phyloP scores from a whole-genome alignment of 1,140 invertebrate species.

The Calosoma granatense region DNA sequence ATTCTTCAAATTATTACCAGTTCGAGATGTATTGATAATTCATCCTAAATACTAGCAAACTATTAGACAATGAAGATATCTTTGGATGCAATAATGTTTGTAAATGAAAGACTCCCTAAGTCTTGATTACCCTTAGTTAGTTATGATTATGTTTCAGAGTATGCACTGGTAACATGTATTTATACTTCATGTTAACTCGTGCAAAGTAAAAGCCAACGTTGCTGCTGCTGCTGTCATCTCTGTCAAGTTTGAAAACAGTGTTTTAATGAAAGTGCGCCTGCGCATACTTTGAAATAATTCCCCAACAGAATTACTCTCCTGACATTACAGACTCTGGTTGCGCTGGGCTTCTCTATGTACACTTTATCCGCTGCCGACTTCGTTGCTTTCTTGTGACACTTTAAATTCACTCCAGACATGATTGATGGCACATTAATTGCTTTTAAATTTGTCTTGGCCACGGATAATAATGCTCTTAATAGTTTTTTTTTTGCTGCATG shows the following conservation, averaged over 20 bases:
- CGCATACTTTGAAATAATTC: background rate
- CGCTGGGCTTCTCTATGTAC: background rate
- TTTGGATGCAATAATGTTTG: no score
- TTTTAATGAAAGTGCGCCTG: background rate
- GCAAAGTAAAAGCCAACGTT: no score
- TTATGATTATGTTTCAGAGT: no score
- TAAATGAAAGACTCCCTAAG: no score
- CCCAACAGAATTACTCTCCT: background rate
- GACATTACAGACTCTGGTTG: background rate
- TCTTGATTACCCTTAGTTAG: no score
- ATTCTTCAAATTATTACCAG: no score
- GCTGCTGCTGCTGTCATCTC: no score
- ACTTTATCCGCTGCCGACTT: background rate
- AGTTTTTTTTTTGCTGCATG: background rate
- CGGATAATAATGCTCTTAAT: slow-evolving; percentile 6
- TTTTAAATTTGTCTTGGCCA: background rate
- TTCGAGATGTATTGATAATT: no score
- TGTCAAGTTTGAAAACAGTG: background rate
- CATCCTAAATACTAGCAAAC: no score
- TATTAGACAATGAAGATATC: no score
- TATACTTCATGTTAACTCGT: no score
- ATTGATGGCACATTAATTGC: slow-evolving; percentile 6
- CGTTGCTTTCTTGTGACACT: background rate
- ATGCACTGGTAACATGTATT: no score
- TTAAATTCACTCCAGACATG: background rate